A percentile compares a stretch with the other conserved stretches of the same genome.
phyloP scores from a whole-genome alignment of 2,797 vertebrate species.

The Fistularia tabacaria region DNA sequence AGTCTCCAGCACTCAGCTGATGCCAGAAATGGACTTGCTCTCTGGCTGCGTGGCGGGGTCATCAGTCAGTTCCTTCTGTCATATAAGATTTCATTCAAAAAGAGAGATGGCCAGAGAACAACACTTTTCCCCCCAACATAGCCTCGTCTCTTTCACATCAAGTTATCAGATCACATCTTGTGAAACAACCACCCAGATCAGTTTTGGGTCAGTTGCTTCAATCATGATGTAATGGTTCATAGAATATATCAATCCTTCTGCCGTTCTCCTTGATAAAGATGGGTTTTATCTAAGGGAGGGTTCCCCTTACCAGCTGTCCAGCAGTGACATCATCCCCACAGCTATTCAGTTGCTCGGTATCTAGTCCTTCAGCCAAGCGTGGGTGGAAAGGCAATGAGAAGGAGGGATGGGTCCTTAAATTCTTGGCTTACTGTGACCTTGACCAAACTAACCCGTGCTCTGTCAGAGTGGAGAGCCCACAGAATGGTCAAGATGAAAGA shows the following conservation, averaged over 20 bases:
- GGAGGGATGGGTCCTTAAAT: conserved; percentile 27
- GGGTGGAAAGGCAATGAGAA: conserved; percentile 25
- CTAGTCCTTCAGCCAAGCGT: conserved; percentile 34
- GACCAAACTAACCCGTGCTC: conserved; percentile 7
- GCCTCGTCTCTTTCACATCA: not conserved
- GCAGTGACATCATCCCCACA: conserved; percentile 60
- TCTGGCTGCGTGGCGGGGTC: conserved; percentile 7
- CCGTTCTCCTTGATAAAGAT: conserved; percentile 28
- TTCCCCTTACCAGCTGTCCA: conserved; percentile 58
- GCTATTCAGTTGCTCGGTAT: conserved; percentile 52
- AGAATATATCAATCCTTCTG: conserved; percentile 15
- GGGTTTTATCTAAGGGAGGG: conserved; percentile 53
- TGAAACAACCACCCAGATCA: not conserved
- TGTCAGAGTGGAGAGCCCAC: conserved; percentile 33
- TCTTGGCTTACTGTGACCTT: conserved; percentile 33
- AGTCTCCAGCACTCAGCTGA: conserved; percentile 36
- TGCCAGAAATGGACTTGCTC: conserved; percentile 37
- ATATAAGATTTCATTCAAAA: conserved; percentile 30
- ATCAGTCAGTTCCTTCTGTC: conserved; percentile 15
- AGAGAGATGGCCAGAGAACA: conserved; percentile 5
- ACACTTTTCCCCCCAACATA: conserved; percentile 3
- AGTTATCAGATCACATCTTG: conserved; percentile 12
- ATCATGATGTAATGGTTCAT: conserved; percentile 36
- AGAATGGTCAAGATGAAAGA: conserved; percentile 12
- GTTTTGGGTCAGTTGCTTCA: conserved; percentile 12